A percentile compares a stretch with the other conserved stretches of the same genome.
Conservation (phyloP, 2,888 invertebrate genomes). For the Orthonevra nobilis region DNA sequence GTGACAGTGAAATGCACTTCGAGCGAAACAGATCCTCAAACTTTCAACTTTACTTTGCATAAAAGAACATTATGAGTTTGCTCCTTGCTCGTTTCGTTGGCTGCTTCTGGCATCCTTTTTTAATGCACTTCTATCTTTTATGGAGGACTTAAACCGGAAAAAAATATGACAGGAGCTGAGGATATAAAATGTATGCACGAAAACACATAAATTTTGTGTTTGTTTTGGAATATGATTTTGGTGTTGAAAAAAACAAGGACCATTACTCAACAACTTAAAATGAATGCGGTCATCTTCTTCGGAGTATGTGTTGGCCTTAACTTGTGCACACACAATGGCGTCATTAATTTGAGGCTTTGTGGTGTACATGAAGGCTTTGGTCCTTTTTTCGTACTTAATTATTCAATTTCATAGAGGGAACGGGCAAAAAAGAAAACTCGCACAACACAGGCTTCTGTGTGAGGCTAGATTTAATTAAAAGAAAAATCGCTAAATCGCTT, state of each 20-base stretch:
- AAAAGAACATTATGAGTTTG: constrained; percentile 18
- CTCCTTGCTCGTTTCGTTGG: background rate
- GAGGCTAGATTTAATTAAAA: constrained; percentile 31
- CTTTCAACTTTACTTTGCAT: constrained; percentile 1
- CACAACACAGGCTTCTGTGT: background rate
- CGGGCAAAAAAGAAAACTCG: no score
- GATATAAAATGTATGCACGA: no score
- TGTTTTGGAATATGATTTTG: constrained; percentile 20
- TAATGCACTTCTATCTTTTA: background rate
- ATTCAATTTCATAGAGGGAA: constrained; percentile 3
- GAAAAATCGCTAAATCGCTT: no score
- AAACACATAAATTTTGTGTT: constrained; percentile 12
- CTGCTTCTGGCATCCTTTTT: constrained; percentile 7
- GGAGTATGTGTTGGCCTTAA: constrained; percentile 1
- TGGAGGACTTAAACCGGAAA: constrained; percentile 10
- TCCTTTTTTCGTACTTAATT: constrained; percentile 33
- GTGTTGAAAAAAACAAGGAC: background rate
- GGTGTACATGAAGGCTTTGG: background rate
- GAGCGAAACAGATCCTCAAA: background rate
- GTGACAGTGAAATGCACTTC: constrained; percentile 25
- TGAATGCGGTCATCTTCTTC: background rate
- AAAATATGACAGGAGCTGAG: constrained; percentile 17
- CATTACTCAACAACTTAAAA: background rate
- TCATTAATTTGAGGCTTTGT: constrained; percentile 34
- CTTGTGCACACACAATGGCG: constrained; percentile 7